Conservation (phyloP, 2,113 vertebrate genomes). For the Daubentonia madagascariensis region DNA sequence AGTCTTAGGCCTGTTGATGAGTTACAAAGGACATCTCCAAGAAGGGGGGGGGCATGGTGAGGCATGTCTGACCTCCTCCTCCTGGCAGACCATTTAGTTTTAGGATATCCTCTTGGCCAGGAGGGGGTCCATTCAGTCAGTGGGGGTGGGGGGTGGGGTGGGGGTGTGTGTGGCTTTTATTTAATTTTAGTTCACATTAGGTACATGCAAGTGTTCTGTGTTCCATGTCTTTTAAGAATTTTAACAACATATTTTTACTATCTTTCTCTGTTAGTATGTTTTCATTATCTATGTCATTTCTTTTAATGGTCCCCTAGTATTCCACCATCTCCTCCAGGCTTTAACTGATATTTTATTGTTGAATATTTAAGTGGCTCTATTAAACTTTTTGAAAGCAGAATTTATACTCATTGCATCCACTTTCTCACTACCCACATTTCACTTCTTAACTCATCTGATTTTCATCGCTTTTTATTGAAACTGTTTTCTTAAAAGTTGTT, state of each 20-base stretch:
- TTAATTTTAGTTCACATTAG: not conserved
- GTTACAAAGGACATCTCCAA: too few relatives aligned
- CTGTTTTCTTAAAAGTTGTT: not conserved
- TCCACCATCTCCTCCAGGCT: not conserved
- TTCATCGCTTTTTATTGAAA: not conserved
- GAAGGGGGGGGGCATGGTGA: too few relatives aligned
- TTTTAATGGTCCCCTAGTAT: not conserved
- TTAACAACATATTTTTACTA: not conserved
- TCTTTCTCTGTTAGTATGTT: not conserved
- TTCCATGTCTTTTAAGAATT: not conserved
- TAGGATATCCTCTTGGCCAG: too few relatives aligned
- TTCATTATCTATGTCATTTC: not conserved
- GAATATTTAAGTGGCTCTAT: not conserved
- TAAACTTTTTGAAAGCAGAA: not conserved
- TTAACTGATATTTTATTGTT: not conserved
- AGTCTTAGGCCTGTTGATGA: too few relatives aligned
- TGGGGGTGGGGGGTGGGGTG: too few relatives aligned
- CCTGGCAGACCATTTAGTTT: too few relatives aligned
- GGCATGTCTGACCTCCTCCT: too few relatives aligned
- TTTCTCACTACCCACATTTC: not conserved
- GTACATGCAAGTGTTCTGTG: not conserved
- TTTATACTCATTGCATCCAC: not conserved
- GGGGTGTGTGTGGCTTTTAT: too few relatives aligned
- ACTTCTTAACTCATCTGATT: not conserved
- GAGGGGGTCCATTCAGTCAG: too few relatives aligned